Percentiles rank a stretch among this genome's conserved stretches.
Conservation (phyloP, 2,113 vertebrate genomes). For the Podiceps cristatus region DNA sequence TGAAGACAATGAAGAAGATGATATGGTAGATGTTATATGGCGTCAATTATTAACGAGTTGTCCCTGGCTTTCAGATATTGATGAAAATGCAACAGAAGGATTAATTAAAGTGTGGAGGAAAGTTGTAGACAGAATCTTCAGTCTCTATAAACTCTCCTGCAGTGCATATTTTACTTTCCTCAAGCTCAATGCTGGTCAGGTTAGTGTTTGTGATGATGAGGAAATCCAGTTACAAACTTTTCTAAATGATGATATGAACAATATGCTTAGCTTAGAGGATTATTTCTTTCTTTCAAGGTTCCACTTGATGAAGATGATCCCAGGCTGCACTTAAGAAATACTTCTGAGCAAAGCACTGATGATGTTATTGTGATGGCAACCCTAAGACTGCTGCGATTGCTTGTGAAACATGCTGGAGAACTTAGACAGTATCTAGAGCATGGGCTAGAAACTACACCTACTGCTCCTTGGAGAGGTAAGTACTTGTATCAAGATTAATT, state of each 20-base stretch:
- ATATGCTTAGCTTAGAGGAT: neutral
- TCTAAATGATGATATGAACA: neutral
- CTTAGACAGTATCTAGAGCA: conserved; percentile 94
- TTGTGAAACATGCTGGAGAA: conserved; percentile 97
- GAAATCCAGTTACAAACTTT: neutral
- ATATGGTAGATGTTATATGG: conserved; percentile 97
- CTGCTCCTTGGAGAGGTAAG: conserved; percentile 94
- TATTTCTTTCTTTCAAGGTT: conserved; percentile 74
- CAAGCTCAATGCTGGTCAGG: conserved; percentile 96
- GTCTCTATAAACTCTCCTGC: conserved; percentile 94
- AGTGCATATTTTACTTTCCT: conserved; percentile 98
- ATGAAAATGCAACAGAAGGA: conserved; percentile 89
- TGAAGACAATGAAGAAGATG: conserved; percentile 93
- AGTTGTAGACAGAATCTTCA: conserved; percentile 97
- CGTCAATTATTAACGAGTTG: conserved; percentile 90
- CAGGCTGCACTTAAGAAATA: conserved; percentile 82
- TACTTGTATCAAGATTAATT: neutral
- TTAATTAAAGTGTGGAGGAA: conserved; percentile 94
- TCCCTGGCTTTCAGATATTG: conserved; percentile 91
- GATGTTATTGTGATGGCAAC: conserved; percentile 98
- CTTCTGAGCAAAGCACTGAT: conserved; percentile 93
- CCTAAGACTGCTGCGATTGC: conserved; percentile 87
- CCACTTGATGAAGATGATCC: conserved; percentile 92
- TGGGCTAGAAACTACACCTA: conserved; percentile 94
- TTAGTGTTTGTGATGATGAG: neutral